These are phyloP conservation scores for Drosophila nr. perissopoda DNA, from an alignment of 2,888 invertebrate species.

Conservation along the genomic window DNA sequence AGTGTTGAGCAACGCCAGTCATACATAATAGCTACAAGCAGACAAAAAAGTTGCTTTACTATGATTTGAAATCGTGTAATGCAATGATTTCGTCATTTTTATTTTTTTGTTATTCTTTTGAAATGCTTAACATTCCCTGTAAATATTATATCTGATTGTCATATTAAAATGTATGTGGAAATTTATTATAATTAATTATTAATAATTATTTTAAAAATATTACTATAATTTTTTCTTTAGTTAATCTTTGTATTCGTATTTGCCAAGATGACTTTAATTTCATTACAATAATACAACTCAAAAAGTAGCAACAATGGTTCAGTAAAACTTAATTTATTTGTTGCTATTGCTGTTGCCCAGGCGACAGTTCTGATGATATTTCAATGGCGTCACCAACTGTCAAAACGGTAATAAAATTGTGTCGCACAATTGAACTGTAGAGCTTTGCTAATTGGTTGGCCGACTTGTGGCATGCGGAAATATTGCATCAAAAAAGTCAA, in stretches of 20 bases:
- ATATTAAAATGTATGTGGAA: background rate
- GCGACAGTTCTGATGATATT: constrained; percentile 34
- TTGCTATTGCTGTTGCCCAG: constrained; percentile 14
- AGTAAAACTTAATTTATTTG: constrained; percentile 57
- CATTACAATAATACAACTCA: constrained; percentile 49
- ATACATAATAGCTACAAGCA: constrained; percentile 25
- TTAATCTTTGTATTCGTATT: constrained; percentile 2
- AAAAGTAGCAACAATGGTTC: constrained; percentile 61
- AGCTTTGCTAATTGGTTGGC: constrained; percentile 57
- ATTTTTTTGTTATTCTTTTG: background rate
- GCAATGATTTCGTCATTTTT: background rate
- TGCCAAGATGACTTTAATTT: constrained; percentile 20
- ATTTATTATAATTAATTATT: background rate
- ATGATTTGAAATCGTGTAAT: constrained; percentile 30
- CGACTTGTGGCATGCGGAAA: constrained; percentile 23
- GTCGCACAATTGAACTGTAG: constrained; percentile 48
- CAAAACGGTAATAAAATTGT: constrained; percentile 10
- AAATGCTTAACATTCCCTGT: background rate
- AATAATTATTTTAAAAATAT: background rate
- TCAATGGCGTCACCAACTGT: constrained; percentile 34
- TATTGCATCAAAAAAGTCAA: constrained; percentile 16
- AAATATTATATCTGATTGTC: background rate
- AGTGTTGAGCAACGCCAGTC: constrained; percentile 44
- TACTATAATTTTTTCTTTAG: background rate
- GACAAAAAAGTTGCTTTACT: constrained; percentile 12